These are phyloP conservation scores for Lamellibrachia columna DNA, from an alignment of 2,888 invertebrate genomes.

Conservation along the genomic window DNA sequence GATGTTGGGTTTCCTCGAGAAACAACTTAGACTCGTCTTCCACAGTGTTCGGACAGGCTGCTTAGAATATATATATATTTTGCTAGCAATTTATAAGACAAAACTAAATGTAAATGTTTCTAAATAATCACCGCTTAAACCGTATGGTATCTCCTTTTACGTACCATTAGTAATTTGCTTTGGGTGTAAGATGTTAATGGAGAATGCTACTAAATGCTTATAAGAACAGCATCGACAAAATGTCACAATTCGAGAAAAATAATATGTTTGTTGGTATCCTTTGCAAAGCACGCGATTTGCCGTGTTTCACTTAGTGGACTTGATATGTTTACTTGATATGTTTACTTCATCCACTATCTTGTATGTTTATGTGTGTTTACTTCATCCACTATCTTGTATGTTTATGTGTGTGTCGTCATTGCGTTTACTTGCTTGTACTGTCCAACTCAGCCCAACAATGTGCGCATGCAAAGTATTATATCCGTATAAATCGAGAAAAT, in stretches of 20 bases:
- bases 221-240: neutral
- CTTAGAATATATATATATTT: neutral
- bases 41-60: neutral
- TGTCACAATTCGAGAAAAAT: neutral
- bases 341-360: neutral
- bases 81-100: neutral
- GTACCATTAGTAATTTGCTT: neutral
- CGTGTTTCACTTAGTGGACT: neutral
- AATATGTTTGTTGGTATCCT: neutral
- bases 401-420: neutral
- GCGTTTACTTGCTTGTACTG: neutral
- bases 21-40: neutral
- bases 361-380: neutral
- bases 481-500: neutral
- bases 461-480: slow-evolving; percentile 3
- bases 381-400: neutral
- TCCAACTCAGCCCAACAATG: neutral
- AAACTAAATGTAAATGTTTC: neutral
- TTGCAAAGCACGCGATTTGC: neutral
- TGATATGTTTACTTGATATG: neutral
- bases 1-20: neutral
- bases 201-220: neutral
- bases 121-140: neutral
- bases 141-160: neutral
- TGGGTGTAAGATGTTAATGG: neutral